phyloP scores from a whole-genome alignment of 2,888 invertebrate genomes.

The Ichneumoninae sp. region DNA sequence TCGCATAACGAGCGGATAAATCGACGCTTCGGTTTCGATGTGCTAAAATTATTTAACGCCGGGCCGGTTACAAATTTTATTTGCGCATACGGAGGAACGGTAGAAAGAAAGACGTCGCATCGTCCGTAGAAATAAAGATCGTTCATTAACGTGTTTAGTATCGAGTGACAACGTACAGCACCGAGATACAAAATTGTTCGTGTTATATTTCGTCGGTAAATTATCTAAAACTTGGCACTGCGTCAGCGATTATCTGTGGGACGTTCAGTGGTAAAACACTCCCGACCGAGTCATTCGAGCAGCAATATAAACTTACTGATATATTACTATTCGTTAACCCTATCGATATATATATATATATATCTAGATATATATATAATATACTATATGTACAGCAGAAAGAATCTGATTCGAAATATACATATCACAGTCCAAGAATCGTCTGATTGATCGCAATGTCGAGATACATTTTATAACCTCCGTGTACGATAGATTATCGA shows the following conservation, averaged over 20 bases:
- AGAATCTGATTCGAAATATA: constrained; percentile 66
- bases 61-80: not conserved
- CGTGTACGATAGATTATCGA: constrained; percentile 5
- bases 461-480: constrained; percentile 14
- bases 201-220: not conserved
- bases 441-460: constrained; percentile 36
- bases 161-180: constrained; percentile 30
- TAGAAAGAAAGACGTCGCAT: not conserved
- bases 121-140: constrained; percentile 21
- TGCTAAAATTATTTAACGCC: not conserved
- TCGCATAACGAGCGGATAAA: not conserved
- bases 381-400: constrained; percentile 57
- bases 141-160: constrained; percentile 34
- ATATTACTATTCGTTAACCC: constrained; percentile 34
- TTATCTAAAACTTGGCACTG: constrained; percentile 5
- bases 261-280: constrained; percentile 5
- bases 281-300: constrained; percentile 1
- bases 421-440: constrained; percentile 70
- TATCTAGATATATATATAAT: constrained; percentile 9
- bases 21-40: not conserved
- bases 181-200: constrained; percentile 18
- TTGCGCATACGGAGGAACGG: not conserved
- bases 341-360: constrained; percentile 36
- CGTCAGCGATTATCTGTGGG: not conserved
- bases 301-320: constrained; percentile 46